Base-by-base conservation (phyloP, 2,888 invertebrate species). In the Pristionchus arcanus region DNA sequence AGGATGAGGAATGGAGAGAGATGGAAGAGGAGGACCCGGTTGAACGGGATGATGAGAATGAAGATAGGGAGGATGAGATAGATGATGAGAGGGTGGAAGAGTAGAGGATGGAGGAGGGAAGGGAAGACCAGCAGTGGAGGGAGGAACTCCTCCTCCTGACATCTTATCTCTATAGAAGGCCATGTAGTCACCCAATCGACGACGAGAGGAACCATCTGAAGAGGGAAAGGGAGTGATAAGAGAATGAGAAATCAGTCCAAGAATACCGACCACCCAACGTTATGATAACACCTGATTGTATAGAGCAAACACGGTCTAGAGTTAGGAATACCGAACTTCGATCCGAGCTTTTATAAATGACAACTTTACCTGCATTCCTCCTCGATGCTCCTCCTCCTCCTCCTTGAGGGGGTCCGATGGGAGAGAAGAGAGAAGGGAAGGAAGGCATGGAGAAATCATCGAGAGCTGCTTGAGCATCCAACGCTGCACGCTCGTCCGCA, bases 181-280 rank as follows among this genome's bases (percentile, higher is more conserved):
- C 91, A 93, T 91, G 87, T 91, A 93, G 87, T 94, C 93, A 19
- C 91, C 91, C 16, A 92, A 90, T 21, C 92, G 90, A 13, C 91
- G 91, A 28, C 91, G 88, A 49, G 89, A 83, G 3, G 55, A 0
- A 9, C 74, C 88, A 25, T 74, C 88, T 87, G 42, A 28, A 42
- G 19, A 77, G 37, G 5, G 49, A 42, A 21, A 77, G 13, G 42
- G 42, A 81, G 13, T 9, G 37, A n/a, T 81, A 37, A 49, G 42
- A 9, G 13, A 19, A 37, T 2, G 34, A 34, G 2, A 1, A 31
- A 31, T 0, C 5, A 15, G 9, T 68, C 28, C 28, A 19, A 34
- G 34, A 7, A 21, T 13, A 71, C 34, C 21, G 71, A 16, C 34
- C 1, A 7, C 28, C 28, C 13, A 28, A n/a, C 28, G 28, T 68